Base-by-base conservation (phyloP, 1,140 invertebrate genomes). In the Pollicipes pollicipes region DNA sequence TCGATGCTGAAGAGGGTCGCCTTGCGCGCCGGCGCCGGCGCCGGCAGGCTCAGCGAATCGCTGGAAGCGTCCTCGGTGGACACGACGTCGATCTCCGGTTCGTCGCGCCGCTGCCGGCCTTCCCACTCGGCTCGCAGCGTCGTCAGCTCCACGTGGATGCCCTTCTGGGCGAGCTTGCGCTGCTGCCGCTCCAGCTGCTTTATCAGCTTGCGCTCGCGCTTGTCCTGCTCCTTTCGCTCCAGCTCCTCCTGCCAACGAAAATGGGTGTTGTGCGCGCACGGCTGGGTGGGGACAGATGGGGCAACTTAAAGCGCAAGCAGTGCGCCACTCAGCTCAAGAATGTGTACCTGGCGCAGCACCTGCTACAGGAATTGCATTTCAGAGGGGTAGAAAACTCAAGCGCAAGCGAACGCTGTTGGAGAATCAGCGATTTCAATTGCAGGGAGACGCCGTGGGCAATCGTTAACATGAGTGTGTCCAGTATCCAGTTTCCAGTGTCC, bases 161-260 rank as follows among this genome's bases (percentile, higher is more conserved):
- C 92, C 79, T 94, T 93, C 35, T 90, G 88, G 31, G 90, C 87
- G 73, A 95, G 83, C 79, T 95, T 94, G 75, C 91, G 84, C 74
- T 93, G 91, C 80, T 95, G 93, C 70, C 92, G 83, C 78, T 96
- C 93, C 73, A 96, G 84, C 74, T 93, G 90, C 81, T 97, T 97
- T 76, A 91, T 85, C 76, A 96, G 82, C 81, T 97, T 84, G 75
- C 81, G 82, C 73, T 83, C 83, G 58, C 74, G 70, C 17, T 77
- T 86, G 74, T 95, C 91, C 73, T 88, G 84, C 81, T 98, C 95
- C 78, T 93, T 88, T 71, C 91, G 87, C 74, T 90, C 85, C 29
- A 97, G 85, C 81, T 98, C 95, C 76, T 95, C 93, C 64, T 66
- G 64, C 17, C 13, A 58, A 58, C 21, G 21, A 21, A 24, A 58